Percentiles rank a stretch among this genome's conserved stretches.
These are phyloP conservation scores for Notamacropus eugenii DNA, from an alignment of 2,797 vertebrate genomes.

Conservation along the genomic window DNA sequence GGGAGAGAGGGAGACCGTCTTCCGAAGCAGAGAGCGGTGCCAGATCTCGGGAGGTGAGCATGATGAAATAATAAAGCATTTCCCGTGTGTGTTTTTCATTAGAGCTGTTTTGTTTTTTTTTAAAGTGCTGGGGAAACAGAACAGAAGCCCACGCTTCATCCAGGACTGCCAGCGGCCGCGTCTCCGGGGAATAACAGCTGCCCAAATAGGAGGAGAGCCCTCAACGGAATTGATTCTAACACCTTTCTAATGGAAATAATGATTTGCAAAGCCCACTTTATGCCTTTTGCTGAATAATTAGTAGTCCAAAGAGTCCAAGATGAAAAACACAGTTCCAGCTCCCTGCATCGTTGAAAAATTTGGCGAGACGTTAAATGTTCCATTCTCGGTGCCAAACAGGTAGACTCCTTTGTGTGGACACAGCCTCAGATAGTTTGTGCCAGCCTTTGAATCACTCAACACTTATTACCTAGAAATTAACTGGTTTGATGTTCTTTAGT, in stretches of 20 bases:
- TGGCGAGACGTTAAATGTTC: conserved; percentile 88
- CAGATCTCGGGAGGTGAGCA: conserved; percentile 98
- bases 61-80: conserved; percentile 99
- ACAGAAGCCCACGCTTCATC: conserved; percentile 94
- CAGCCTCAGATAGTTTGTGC: conserved; percentile 81
- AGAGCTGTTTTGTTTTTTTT: conserved; percentile 96
- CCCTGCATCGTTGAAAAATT: conserved; percentile 88
- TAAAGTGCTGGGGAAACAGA: conserved; percentile 98
- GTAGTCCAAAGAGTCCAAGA: conserved; percentile 85
- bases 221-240: conserved; percentile 90
- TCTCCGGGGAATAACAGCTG: conserved; percentile 93
- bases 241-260: conserved; percentile 95
- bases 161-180: conserved; percentile 90
- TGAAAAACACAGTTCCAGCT: conserved; percentile 88
- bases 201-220: conserved; percentile 89
- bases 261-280: conserved; percentile 94
- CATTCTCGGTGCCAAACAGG: conserved; percentile 83
- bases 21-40: conserved; percentile 90
- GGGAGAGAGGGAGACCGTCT: conserved; percentile 87
- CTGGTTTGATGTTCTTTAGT: conserved; percentile 87
- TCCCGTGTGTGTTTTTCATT: conserved; percentile 99
- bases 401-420: conserved; percentile 82
- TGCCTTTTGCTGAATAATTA: conserved; percentile 88
- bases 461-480: conserved; percentile 90
- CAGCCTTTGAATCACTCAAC: conserved; percentile 87